phyloP scores from a whole-genome alignment of 2,113 vertebrate species.

The Hiodon alosoides region DNA sequence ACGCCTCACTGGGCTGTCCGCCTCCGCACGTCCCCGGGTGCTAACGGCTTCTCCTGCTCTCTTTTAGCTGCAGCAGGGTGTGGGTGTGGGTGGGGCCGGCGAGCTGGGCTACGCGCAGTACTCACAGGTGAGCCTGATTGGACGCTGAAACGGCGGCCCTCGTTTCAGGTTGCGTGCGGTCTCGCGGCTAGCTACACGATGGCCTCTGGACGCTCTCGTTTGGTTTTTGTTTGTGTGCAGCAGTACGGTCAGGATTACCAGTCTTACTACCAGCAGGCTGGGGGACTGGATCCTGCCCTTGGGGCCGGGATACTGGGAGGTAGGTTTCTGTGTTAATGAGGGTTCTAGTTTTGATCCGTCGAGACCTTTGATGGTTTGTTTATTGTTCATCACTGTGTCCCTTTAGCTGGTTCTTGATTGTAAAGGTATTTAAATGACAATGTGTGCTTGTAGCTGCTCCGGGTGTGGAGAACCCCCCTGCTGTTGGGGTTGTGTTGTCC shows the following conservation, averaged over 20 bases:
- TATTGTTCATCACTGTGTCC: background rate
- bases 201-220: no score
- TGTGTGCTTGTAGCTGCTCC: constrained; percentile 56
- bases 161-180: no score
- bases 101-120: constrained; percentile 81
- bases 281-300: constrained; percentile 57
- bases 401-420: background rate
- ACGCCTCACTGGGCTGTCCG: background rate
- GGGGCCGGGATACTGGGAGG: constrained; percentile 55
- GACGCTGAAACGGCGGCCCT: no score
- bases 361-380: background rate
- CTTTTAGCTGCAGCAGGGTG: constrained; percentile 67
- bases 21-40: background rate
- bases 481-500: constrained; percentile 82
- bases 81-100: constrained; percentile 74
- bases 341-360: background rate
- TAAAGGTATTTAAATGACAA: constrained; percentile 4
- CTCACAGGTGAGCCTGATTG: constrained; percentile 68
- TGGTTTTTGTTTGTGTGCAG: background rate
- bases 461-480: constrained; percentile 61
- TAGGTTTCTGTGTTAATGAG: constrained; percentile 19
- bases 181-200: no score
- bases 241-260: constrained; percentile 73
- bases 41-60: constrained; percentile 10
- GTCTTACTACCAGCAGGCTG: constrained; percentile 71